These are phyloP conservation scores for Cuculus canorus DNA, from an alignment of 2,797 vertebrate genomes.

Conservation along the genomic window DNA sequence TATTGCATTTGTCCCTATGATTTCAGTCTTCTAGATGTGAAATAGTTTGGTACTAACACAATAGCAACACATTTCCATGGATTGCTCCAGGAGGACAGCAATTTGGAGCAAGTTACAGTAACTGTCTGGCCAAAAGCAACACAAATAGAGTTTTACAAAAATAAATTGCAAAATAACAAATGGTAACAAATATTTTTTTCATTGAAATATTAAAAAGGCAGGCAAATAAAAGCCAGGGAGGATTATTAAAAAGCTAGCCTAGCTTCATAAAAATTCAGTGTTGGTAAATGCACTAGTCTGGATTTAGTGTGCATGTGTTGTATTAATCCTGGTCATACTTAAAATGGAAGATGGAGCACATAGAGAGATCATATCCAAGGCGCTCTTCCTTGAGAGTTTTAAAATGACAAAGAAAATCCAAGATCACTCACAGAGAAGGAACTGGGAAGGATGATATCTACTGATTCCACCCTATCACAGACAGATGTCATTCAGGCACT, in stretches of 20 bases:
- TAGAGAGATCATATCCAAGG: conserved; percentile 27
- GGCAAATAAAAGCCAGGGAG: conserved; percentile 53
- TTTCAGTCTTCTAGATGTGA: conserved; percentile 52
- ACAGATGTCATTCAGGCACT: background rate
- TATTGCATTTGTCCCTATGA: conserved; percentile 36
- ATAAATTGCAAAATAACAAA: conserved; percentile 65
- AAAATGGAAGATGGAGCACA: background rate
- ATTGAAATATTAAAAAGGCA: conserved; percentile 55
- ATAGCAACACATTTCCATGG: conserved; percentile 52
- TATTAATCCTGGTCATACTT: conserved; percentile 51
- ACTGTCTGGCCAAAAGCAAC: conserved; percentile 48
- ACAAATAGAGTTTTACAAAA: conserved; percentile 56
- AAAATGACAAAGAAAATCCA: background rate
- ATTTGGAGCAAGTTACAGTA: conserved; percentile 59
- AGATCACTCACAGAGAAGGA: background rate
- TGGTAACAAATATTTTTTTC: conserved; percentile 18
- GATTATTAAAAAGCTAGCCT: conserved; percentile 56
- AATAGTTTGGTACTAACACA: conserved; percentile 57
- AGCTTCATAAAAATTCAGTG: conserved; percentile 60
- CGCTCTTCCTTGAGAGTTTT: background rate
- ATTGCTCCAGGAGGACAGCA: conserved; percentile 55
- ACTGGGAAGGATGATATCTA: background rate
- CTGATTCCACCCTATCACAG: background rate
- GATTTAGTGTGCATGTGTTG: conserved; percentile 58
- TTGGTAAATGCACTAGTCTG: conserved; percentile 50